Base-by-base conservation (phyloP, 1,140 invertebrate genomes). In the Mylabris phalerata region DNA sequence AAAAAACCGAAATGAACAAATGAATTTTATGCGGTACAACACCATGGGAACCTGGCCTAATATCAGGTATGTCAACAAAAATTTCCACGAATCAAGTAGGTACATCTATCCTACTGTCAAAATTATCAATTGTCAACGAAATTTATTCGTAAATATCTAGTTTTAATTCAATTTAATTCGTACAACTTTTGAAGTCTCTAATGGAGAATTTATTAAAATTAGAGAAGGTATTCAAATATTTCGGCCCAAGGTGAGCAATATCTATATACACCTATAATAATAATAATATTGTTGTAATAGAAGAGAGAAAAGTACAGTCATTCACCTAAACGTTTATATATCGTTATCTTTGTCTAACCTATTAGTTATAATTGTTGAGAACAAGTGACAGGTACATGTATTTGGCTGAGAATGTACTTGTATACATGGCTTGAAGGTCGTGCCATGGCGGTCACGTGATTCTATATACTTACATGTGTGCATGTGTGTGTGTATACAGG, bases 211-310 rank as follows among this genome's bases (percentile, higher is more conserved):
- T 47, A n/a, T 46, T 49, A 55, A 32, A 54, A 42, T 50, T 62
- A 26, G 55, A 46, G 50, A 55, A 59, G 46, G 57, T 62, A 64
- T 67, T 67, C 62, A 57, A 60, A 64, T 62, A 60, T 67, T 32
- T 32, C 48, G 57, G 59, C 51, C 63, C 65, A 67, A 67, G 62
- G 65, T 67, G 52, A 67, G 57, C 63, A 57, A 54, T 55, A 59
- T 56, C 19, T 19, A 19, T 19, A 19, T 19, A 19, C 19, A 19
- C 19, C 19, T 19, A 19, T 19, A 19, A 19, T 19, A 19, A 19
- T 19, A 19, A 19, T 32, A 32, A 32, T 32, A 32, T 5, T 32
- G 7, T 32, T 32, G 32, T 32, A 32, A 32, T 32, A 32, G 32
- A 32, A 32, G 32, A 32, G 19, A 19, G 32, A 54, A 50, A 52